Base-by-base conservation (phyloP, 2,888 invertebrate genomes). In the Dyspetes luteomarginatus region DNA sequence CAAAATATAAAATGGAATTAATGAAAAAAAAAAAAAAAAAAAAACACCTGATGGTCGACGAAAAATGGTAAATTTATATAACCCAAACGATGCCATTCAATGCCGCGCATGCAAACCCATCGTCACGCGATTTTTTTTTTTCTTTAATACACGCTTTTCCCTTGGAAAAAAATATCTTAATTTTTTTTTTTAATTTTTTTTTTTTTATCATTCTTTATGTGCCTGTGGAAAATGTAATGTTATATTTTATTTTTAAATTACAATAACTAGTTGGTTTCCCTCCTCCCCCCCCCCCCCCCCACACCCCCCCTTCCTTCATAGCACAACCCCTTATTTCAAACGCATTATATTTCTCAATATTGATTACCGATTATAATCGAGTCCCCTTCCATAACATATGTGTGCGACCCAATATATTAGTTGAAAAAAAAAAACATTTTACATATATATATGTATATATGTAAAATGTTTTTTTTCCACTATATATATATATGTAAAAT, bases 41-140 rank as follows among this genome's bases (percentile, higher is more conserved):
- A n/a, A n/a, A n/a, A n/a, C n/a, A n/a, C n/a, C n/a, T n/a, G n/a
- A n/a, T n/a, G n/a, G n/a, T n/a, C n/a, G n/a, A n/a, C n/a, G n/a
- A n/a, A n/a, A n/a, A n/a, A n/a, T n/a, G n/a, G n/a, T n/a, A n/a
- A n/a, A n/a, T n/a, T n/a, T n/a, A n/a, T n/a, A n/a, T n/a, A n/a
- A n/a, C n/a, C n/a, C n/a, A n/a, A n/a, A n/a, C n/a, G n/a, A n/a
- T n/a, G n/a, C n/a, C n/a, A n/a, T n/a, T n/a, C n/a, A n/a, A 36
- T 36, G 12, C 7, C 36, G 12, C 12, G 12, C 2, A 12, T 36
- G 36, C 36, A 36, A 36, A 72, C 26, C 43, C 58, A 58, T 52
- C 69, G 58, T 77, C 81, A 64, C 68, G 72, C 77, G 73, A 77
- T 69, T 36, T 12, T 36, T 12, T 3, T 1, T 12, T 69, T 36